These are phyloP conservation scores for Yoshiicerus persimilis DNA, from an alignment of 1,140 invertebrate species.

Conservation along the genomic window DNA sequence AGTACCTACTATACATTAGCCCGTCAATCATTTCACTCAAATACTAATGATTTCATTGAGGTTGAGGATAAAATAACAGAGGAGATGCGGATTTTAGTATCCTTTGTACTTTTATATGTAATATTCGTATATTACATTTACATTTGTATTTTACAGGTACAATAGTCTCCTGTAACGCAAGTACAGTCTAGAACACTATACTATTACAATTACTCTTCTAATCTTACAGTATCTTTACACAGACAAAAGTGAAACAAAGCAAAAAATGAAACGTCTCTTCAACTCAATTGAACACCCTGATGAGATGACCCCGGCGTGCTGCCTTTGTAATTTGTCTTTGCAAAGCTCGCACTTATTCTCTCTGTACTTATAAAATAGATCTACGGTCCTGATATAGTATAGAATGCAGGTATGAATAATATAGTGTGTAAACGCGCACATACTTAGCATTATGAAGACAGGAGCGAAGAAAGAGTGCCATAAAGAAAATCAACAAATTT, in stretches of 20 bases:
- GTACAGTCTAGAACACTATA: background rate
- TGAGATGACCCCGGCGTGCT: background rate
- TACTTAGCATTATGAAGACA: background rate
- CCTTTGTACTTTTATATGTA: background rate
- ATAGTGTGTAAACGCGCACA: background rate
- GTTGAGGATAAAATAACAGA: constrained; percentile 19
- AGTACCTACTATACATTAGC: background rate
- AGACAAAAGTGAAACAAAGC: background rate
- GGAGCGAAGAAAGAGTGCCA: background rate
- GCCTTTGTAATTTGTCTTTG: background rate
- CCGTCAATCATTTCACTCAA: background rate
- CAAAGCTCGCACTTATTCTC: background rate
- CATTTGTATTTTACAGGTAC: no score
- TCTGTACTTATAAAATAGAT: background rate
- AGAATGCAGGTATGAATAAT: no score
- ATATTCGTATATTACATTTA: no score
- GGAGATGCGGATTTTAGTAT: background rate
- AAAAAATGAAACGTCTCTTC: background rate
- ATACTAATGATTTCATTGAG: background rate
- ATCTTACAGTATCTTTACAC: background rate
- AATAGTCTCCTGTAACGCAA: no score
- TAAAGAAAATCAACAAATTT: background rate
- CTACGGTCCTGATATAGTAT: background rate
- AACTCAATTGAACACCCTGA: background rate
- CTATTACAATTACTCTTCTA: background rate